phyloP scores from a whole-genome alignment of 2,888 invertebrate species.

The Griposia aprilina region DNA sequence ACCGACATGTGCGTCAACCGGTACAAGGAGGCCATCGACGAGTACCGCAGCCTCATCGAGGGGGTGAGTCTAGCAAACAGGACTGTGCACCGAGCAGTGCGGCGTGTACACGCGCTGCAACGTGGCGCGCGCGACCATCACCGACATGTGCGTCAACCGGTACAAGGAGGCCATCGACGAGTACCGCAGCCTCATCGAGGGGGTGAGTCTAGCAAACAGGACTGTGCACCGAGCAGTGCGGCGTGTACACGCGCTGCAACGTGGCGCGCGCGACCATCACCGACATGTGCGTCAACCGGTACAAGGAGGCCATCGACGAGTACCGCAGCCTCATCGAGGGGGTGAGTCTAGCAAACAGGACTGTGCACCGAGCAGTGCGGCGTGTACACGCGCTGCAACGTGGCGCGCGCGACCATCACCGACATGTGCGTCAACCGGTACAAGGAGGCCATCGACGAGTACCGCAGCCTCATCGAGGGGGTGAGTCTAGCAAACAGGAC shows the following conservation, averaged over 20 bases:
- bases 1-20: conserved; percentile 97
- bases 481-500: conserved; percentile 74
- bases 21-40: conserved; percentile 94
- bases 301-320: conserved; percentile 95
- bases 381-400: conserved; percentile 97
- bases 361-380: conserved; percentile 97
- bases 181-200: conserved; percentile 93
- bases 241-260: conserved; percentile 97
- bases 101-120: conserved; percentile 97
- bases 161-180: conserved; percentile 95
- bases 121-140: conserved; percentile 96
- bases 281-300: conserved; percentile 96
- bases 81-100: conserved; percentile 95
- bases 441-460: conserved; percentile 95
- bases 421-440: conserved; percentile 96
- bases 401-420: conserved; percentile 97
- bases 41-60: conserved; percentile 94
- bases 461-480: conserved; percentile 93
- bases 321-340: conserved; percentile 94
- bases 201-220: conserved; percentile 75
- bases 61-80: conserved; percentile 81
- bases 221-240: conserved; percentile 96
- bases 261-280: conserved; percentile 97
- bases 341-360: conserved; percentile 69
- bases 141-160: conserved; percentile 96